Evolutionary conservation across 1,140 invertebrate species (phyloP), one percentile per base, ranked within the genome.

Genomic region (Holcopasites calliopsidis): DNA sequence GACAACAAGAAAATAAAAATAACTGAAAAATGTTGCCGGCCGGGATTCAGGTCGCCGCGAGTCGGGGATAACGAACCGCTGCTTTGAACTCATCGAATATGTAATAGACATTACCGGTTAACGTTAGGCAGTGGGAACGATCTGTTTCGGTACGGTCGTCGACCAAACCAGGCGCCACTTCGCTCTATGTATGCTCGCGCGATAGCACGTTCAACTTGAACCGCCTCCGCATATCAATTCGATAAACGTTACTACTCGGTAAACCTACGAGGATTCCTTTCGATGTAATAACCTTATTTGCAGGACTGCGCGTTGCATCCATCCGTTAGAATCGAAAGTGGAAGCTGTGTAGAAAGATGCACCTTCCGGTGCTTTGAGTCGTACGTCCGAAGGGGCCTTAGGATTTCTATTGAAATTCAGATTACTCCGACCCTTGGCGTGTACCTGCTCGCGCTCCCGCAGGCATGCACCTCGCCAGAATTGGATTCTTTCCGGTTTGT

Each of bases 21-120:
- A 65, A 35, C 28, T 35, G 23, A 55, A 52, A 73, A 65, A 65
- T 21, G 28, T 18, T 57, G 28, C 10, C 40, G 18, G 21, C 7
- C 66, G 40, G 28, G 71, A 74, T 74, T 23, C 40, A 47, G 71
- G 71, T 26, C 71, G 55, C 44, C 5, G n/a, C n/a, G 50, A 55
- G 50, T 3, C 28, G 50, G 49, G 58, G 35, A 62, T 49, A 49
- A 44, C 38, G 61, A 66, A 66, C 61, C 71, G 61, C 61, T 65
- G 58, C 16, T 55, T 16, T 31, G 28, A 55, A 44, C 71, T 74
- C 62, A 66, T 74, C 61, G 61, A 74, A 57, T 74, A 74, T 74
- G 71, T 66, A 66, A 26, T 66, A 74, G 71, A 66, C 71, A 57
- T 57, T 38, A 35, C 71, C 28, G 55, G 57, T 55, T 49, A 74